Conservation (phyloP, 1,140 invertebrate genomes). For the Probaryconus sp. region DNA sequence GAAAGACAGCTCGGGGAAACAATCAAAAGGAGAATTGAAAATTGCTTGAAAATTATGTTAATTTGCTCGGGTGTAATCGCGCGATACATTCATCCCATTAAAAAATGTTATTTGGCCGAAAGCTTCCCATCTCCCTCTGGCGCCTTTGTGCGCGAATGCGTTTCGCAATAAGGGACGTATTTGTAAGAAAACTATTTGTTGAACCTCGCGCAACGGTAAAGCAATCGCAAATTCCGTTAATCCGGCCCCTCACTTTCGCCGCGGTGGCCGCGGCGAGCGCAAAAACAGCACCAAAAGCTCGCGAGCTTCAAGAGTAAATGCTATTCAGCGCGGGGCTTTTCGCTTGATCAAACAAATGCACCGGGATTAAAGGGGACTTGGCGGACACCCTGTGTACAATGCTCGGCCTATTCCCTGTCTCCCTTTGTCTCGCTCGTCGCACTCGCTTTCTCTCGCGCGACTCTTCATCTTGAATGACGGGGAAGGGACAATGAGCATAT, state of each 20-base stretch:
- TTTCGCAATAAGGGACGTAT: not conserved
- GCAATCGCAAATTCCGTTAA: slow-evolving; percentile 63
- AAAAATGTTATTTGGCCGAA: slow-evolving; percentile 6
- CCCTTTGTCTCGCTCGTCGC: slow-evolving; percentile 8
- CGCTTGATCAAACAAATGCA: slow-evolving; percentile 69
- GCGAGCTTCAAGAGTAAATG: slow-evolving; percentile 58
- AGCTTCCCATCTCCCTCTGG: not conserved
- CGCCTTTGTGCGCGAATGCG: not conserved
- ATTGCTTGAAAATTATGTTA: too few relatives aligned
- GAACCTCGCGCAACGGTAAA: slow-evolving; percentile 3
- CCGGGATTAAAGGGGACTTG: slow-evolving; percentile 58
- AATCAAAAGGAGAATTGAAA: too few relatives aligned
- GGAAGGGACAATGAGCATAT: slow-evolving; percentile 70
- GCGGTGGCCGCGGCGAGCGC: slow-evolving; percentile 34
- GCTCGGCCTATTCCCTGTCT: slow-evolving; percentile 14
- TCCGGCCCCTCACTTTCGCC: slow-evolving; percentile 11
- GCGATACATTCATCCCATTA: slow-evolving; percentile 14
- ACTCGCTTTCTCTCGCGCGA: too few relatives aligned
- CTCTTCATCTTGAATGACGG: slow-evolving; percentile 41
- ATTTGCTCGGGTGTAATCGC: too few relatives aligned
- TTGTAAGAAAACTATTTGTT: slow-evolving; percentile 20
- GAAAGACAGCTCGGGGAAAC: too few relatives aligned
- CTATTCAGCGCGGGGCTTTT: slow-evolving; percentile 54
- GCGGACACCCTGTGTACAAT: slow-evolving; percentile 41
- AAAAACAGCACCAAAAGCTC: slow-evolving; percentile 61